Percentiles rank a stretch among this genome's conserved stretches.
Conservation (phyloP, 2,888 invertebrate species). For the Drosophila buzzatii region DNA sequence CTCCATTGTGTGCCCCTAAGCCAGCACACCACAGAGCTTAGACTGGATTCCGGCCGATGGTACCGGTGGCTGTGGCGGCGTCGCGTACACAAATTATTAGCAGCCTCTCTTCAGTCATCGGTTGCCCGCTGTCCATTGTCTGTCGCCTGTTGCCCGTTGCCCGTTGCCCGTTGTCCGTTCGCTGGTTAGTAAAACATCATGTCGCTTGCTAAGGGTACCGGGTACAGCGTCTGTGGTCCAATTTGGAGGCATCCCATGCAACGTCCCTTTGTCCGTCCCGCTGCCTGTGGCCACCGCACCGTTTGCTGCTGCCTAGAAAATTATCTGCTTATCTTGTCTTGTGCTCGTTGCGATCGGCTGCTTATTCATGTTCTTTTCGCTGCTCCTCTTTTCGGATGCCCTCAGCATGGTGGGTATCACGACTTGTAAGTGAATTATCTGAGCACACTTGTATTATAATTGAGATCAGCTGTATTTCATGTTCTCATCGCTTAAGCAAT, state of each 20-base stretch:
- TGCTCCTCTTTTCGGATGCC: slow-evolving; percentile 52
- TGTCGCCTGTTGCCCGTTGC: slow-evolving; percentile 33
- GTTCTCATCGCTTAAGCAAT: not conserved
- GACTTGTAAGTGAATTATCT: slow-evolving; percentile 25
- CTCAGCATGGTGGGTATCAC: slow-evolving; percentile 37
- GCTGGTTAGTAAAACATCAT: slow-evolving; percentile 84
- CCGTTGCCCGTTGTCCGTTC: slow-evolving; percentile 42
- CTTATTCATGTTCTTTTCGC: slow-evolving; percentile 81
- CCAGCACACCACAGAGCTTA: slow-evolving; percentile 21
- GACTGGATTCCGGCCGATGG: slow-evolving; percentile 27
- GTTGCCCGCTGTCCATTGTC: slow-evolving; percentile 20
- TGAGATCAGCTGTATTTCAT: slow-evolving; percentile 9
- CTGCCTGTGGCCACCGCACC: slow-evolving; percentile 52
- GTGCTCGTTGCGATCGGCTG: slow-evolving; percentile 80
- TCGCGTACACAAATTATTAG: slow-evolving; percentile 80
- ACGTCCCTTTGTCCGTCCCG: slow-evolving; percentile 26
- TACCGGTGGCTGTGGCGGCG: slow-evolving; percentile 56
- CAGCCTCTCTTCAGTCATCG: slow-evolving; percentile 54
- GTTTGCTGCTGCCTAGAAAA: slow-evolving; percentile 67
- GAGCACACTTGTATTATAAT: slow-evolving; percentile 12
- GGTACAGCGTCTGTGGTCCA: slow-evolving; percentile 81
- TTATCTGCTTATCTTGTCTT: slow-evolving; percentile 83
- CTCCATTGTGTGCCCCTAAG: slow-evolving; percentile 42
- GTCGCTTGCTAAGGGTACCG: slow-evolving; percentile 76
- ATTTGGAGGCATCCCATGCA: slow-evolving; percentile 65